These are phyloP conservation scores for Forbesichthys agassizii DNA, from an alignment of 2,113 vertebrate genomes.

Conservation along the genomic window DNA sequence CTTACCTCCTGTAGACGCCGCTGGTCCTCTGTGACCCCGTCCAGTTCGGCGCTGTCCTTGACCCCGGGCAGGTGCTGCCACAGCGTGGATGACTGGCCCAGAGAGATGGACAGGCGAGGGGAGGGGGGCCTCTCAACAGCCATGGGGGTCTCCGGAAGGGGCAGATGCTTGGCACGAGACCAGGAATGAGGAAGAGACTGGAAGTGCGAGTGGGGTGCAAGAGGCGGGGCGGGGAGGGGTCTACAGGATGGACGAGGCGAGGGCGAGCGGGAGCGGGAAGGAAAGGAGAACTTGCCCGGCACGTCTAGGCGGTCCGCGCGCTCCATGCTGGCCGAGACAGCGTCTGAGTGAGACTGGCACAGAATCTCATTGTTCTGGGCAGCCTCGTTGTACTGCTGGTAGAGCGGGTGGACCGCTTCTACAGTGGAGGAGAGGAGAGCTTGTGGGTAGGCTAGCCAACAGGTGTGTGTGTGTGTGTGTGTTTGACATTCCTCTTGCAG, in stretches of 20 bases:
- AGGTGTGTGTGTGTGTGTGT: constrained; percentile 32
- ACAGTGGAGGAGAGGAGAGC: constrained; percentile 24
- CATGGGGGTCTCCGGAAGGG: constrained; percentile 71
- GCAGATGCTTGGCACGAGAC: constrained; percentile 65
- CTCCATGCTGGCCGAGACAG: constrained; percentile 54
- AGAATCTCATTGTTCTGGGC: constrained; percentile 90
- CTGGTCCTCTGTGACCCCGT: constrained; percentile 82
- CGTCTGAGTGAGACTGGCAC: constrained; percentile 83
- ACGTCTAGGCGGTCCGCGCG: not conserved
- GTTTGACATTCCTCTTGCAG: constrained; percentile 48
- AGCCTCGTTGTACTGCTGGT: constrained; percentile 94
- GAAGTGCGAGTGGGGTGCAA: constrained; percentile 48
- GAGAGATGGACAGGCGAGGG: constrained; percentile 81
- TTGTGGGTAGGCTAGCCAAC: constrained; percentile 7
- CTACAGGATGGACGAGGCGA: constrained; percentile 77
- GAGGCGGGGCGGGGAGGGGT: constrained; percentile 76
- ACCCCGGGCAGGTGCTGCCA: constrained; percentile 92
- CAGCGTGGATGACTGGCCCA: constrained; percentile 79
- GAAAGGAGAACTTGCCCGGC: constrained; percentile 60
- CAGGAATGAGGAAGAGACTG: constrained; percentile 64
- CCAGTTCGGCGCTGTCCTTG: constrained; percentile 78
- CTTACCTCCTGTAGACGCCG: constrained; percentile 92
- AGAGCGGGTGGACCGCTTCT: constrained; percentile 85
- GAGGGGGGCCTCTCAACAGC: constrained; percentile 60
- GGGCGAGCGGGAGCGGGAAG: constrained; percentile 66